Percentiles rank a stretch among this genome's conserved stretches.
Conservation (phyloP, 2,113 vertebrate species). For the Tyrannus savana region DNA sequence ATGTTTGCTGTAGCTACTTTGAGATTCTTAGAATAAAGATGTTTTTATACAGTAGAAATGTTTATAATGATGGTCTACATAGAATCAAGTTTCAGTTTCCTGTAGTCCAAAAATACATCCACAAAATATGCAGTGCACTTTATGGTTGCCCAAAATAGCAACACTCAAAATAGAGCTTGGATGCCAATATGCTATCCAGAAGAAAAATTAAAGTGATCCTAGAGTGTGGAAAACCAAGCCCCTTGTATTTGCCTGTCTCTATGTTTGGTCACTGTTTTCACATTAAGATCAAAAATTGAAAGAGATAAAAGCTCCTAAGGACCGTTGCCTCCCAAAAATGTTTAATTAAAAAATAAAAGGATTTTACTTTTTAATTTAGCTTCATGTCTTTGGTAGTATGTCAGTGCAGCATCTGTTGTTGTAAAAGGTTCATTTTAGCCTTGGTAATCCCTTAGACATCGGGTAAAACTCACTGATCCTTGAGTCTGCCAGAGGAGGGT, state of each 20-base stretch:
- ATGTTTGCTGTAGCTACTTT: background rate
- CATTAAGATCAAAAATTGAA: background rate
- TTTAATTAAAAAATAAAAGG: background rate
- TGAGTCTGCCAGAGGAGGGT: background rate
- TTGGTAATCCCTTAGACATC: background rate
- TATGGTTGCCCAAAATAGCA: conserved; percentile 46
- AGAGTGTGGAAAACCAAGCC: background rate
- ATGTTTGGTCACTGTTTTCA: background rate
- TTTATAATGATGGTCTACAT: background rate
- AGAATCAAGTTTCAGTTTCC: conserved; percentile 43
- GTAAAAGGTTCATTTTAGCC: background rate
- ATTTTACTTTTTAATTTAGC: conserved; percentile 17
- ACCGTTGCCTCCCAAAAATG: background rate
- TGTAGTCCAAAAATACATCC: conserved; percentile 42
- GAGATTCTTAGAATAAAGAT: background rate
- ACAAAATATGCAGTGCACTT: conserved; percentile 25
- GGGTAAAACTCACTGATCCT: background rate
- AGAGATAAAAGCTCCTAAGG: background rate
- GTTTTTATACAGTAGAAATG: conserved; percentile 16
- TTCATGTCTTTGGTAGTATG: background rate
- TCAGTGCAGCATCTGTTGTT: background rate
- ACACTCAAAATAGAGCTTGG: conserved; percentile 26
- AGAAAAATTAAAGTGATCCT: conserved; percentile 7
- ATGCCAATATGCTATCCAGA: conserved; percentile 37
- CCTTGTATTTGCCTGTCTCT: background rate